These are phyloP conservation scores for Rhagium mordax DNA, from an alignment of 2,888 invertebrate species.

Conservation along the genomic window DNA sequence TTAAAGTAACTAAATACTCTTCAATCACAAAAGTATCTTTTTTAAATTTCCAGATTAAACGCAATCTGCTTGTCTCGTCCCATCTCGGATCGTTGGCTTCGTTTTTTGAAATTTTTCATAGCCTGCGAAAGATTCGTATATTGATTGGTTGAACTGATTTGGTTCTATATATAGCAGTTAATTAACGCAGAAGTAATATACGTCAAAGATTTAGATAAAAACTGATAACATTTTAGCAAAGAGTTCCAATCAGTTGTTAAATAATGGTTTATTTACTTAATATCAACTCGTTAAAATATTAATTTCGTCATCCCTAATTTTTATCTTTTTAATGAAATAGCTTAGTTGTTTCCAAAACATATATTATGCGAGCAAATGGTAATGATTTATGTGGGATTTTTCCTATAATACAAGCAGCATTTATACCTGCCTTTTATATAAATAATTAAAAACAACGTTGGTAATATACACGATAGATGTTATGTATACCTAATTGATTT, in stretches of 20 bases:
- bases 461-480: neutral
- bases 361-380: too few relatives aligned
- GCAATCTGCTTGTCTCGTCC: too few relatives aligned
- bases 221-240: conserved; percentile 9
- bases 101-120: too few relatives aligned
- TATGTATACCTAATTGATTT: too few relatives aligned
- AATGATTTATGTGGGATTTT: too few relatives aligned
- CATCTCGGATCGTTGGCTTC: too few relatives aligned
- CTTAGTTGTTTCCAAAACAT: neutral
- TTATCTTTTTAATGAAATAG: neutral
- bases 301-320: neutral
- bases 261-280: neutral
- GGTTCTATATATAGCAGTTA: neutral
- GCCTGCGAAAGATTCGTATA: too few relatives aligned
- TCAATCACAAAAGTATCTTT: too few relatives aligned
- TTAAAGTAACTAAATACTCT: too few relatives aligned
- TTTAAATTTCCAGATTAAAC: too few relatives aligned
- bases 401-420: too few relatives aligned
- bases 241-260: neutral
- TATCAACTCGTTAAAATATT: neutral
- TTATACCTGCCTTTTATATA: neutral
- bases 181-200: neutral
- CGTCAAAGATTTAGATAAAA: conserved; percentile 2
- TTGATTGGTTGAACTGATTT: neutral
- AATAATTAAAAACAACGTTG: neutral